Evolutionary conservation across 2,797 vertebrate species (phyloP).

Genomic region (Hippopotamyrus pictus): DNA sequence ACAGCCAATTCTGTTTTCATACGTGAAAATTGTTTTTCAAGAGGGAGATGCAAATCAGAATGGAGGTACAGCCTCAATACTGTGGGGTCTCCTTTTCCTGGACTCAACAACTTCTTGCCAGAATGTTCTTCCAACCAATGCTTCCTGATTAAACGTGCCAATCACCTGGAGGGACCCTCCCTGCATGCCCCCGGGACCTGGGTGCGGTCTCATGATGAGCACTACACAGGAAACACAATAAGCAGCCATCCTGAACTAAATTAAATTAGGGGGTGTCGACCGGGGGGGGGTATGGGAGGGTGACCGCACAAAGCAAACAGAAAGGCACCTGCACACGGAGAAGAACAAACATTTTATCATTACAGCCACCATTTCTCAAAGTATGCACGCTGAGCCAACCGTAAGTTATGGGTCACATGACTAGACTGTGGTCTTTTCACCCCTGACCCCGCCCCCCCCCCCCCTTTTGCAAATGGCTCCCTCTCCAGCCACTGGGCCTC

Average conservation of each 20-base stretch:
- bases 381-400: background rate
- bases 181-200: background rate
- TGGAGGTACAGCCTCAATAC: background rate
- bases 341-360: background rate
- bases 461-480: background rate
- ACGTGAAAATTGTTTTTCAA: background rate
- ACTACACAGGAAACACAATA: slow-evolving; percentile 46
- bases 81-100: background rate
- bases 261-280: background rate
- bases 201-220: background rate
- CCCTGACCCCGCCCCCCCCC: too few species aligned
- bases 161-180: background rate
- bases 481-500: background rate
- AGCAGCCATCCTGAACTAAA: slow-evolving; percentile 28
- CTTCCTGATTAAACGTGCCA: slow-evolving; percentile 13
- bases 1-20: background rate
- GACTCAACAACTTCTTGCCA: background rate
- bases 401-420: background rate
- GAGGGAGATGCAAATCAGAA: background rate
- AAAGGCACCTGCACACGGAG: background rate
- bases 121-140: background rate
- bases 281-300: background rate
- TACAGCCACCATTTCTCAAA: background rate
- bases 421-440: background rate
- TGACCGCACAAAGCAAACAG: background rate